These are phyloP conservation scores for Clusia tigrina DNA, from an alignment of 2,888 invertebrate genomes.

Conservation along the genomic window DNA sequence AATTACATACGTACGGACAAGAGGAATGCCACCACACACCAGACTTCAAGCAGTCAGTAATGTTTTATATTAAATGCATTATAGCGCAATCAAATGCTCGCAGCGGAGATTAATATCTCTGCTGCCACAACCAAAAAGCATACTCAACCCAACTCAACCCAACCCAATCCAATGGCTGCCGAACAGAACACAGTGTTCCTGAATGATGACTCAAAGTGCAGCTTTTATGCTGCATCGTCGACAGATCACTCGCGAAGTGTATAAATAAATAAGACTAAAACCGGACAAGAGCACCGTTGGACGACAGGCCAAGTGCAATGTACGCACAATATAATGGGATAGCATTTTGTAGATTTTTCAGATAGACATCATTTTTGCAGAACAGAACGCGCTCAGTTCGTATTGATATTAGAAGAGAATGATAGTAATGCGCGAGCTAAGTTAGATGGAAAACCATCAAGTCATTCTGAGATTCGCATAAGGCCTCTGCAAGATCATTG, in stretches of 20 bases:
- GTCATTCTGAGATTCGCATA: neutral
- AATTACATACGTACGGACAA: neutral
- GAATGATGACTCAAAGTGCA: constrained; percentile 8
- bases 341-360: constrained; percentile 1
- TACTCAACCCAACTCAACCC: neutral
- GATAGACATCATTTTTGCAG: neutral
- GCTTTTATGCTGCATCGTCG: neutral
- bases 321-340: neutral
- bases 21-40: too few relatives aligned
- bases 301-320: neutral
- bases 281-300: constrained; percentile 6
- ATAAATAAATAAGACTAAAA: too few relatives aligned
- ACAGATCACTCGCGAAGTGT: neutral
- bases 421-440: constrained; percentile 7
- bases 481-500: neutral
- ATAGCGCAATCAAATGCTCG: neutral
- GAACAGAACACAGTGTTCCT: too few relatives aligned
- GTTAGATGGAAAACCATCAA: neutral
- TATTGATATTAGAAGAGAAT: neutral
- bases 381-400: too few relatives aligned
- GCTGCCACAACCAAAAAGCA: neutral
- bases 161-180: neutral
- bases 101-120: neutral
- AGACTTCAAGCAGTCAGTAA: neutral
- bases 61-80: too few relatives aligned